Evolutionary conservation across 2,113 vertebrate species (phyloP).

Genomic region (Salvator merianae): DNA sequence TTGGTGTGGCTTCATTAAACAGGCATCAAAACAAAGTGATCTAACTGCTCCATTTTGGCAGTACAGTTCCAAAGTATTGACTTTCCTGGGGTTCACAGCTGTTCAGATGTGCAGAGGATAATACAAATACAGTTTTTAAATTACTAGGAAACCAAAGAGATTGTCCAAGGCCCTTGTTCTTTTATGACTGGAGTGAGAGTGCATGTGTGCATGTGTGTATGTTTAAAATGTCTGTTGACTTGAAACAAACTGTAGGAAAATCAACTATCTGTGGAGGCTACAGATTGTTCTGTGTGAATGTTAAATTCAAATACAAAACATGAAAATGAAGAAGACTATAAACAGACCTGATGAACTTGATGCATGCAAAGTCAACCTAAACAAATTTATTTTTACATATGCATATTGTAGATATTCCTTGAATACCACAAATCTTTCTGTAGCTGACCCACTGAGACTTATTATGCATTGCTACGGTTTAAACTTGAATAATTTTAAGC

Average conservation of each 20-base stretch:
- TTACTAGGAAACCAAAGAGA: neutral
- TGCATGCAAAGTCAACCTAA: neutral
- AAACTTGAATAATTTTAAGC: too few species aligned
- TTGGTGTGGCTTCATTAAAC: constrained; percentile 7
- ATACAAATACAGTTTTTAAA: neutral
- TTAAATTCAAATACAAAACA: too few species aligned
- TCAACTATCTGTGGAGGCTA: neutral
- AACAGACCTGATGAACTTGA: constrained; percentile 26
- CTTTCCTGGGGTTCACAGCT: constrained; percentile 13
- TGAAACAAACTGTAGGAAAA: constrained; percentile 30
- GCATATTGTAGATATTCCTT: too few species aligned
- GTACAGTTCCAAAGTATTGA: neutral
- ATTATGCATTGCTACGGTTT: too few species aligned
- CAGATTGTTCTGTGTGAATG: constrained; percentile 16
- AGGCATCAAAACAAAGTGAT: constrained; percentile 12
- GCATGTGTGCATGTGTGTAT: too few species aligned
- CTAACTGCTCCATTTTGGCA: neutral
- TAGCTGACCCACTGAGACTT: too few species aligned
- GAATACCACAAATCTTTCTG: too few species aligned
- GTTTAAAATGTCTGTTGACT: constrained; percentile 13
- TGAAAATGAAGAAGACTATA: too few species aligned
- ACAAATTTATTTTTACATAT: neutral
- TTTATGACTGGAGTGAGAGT: neutral
- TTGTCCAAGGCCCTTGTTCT: neutral
- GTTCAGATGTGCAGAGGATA: neutral